Percentiles rank a stretch among this genome's conserved stretches.
These are phyloP conservation scores for Spea bombifrons DNA, from an alignment of 2,113 vertebrate genomes.

Conservation along the genomic window DNA sequence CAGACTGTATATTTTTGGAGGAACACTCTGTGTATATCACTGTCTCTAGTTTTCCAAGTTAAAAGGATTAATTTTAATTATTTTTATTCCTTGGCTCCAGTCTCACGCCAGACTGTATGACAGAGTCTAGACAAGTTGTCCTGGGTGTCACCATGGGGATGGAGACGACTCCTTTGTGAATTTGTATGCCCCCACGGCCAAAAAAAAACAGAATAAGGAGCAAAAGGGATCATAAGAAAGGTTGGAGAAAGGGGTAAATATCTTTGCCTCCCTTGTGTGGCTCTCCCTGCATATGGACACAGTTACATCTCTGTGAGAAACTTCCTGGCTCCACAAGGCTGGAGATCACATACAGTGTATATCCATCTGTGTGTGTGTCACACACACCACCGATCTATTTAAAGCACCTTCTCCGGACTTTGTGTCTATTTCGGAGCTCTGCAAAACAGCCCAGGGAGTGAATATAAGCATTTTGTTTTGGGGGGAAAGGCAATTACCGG, in stretches of 20 bases:
- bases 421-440: slow-evolving; percentile 84
- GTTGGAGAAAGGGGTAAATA: slow-evolving; percentile 51
- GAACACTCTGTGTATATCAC: not conserved
- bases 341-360: slow-evolving; percentile 45
- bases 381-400: slow-evolving; percentile 80
- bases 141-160: slow-evolving; percentile 87
- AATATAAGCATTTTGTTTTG: slow-evolving; percentile 38
- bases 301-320: slow-evolving; percentile 45
- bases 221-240: slow-evolving; percentile 35
- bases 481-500: slow-evolving; percentile 14
- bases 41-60: slow-evolving; percentile 32
- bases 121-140: slow-evolving; percentile 76
- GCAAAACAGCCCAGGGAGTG: slow-evolving; percentile 61
- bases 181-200: slow-evolving; percentile 61
- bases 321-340: slow-evolving; percentile 46
- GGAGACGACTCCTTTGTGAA: slow-evolving; percentile 76
- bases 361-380: slow-evolving; percentile 66
- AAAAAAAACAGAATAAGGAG: slow-evolving; percentile 47
- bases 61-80: slow-evolving; percentile 45
- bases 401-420: slow-evolving; percentile 78
- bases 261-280: slow-evolving; percentile 41
- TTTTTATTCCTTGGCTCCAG: slow-evolving; percentile 70
- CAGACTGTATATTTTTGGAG: slow-evolving; percentile 15
- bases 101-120: slow-evolving; percentile 75
- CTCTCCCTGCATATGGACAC: slow-evolving; percentile 28